phyloP scores from a whole-genome alignment of 2,888 invertebrate genomes.

The Eurois occulta region DNA sequence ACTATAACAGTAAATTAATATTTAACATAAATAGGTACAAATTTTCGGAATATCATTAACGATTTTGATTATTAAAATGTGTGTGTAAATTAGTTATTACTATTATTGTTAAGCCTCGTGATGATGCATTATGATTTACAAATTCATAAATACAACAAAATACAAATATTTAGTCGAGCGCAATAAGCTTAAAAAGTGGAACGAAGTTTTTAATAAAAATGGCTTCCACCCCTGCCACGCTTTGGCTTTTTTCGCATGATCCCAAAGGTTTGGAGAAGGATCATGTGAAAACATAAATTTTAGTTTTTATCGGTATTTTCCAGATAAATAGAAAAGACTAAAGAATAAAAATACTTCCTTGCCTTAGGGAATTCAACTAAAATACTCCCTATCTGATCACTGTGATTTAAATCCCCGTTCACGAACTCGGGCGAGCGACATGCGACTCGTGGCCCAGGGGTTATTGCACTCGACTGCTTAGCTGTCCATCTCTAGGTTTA shows the following conservation, averaged over 20 bases:
- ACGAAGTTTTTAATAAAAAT: not conserved
- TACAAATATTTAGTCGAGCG: not conserved
- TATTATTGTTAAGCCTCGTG: conserved; percentile 30
- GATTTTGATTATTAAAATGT: conserved; percentile 7
- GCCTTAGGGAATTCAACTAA: not conserved
- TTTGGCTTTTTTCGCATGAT: too few species aligned
- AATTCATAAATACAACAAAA: conserved; percentile 13
- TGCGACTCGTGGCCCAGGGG: not conserved
- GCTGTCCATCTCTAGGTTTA: not conserved
- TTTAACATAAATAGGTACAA: conserved; percentile 7
- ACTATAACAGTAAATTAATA: conserved; percentile 42
- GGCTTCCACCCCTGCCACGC: not conserved
- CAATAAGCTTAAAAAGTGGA: not conserved
- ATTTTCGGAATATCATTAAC: conserved; percentile 1
- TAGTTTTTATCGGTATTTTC: not conserved
- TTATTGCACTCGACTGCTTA: not conserved
- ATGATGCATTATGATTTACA: conserved; percentile 34
- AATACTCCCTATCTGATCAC: not conserved
- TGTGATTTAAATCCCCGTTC: not conserved
- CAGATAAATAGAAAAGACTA: not conserved
- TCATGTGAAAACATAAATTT: not conserved
- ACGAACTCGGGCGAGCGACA: not conserved
- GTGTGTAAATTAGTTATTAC: conserved; percentile 13
- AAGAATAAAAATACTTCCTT: not conserved
- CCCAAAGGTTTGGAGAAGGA: too few species aligned